phyloP scores from a whole-genome alignment of 2,113 vertebrate genomes.

The Delphinus delphis region DNA sequence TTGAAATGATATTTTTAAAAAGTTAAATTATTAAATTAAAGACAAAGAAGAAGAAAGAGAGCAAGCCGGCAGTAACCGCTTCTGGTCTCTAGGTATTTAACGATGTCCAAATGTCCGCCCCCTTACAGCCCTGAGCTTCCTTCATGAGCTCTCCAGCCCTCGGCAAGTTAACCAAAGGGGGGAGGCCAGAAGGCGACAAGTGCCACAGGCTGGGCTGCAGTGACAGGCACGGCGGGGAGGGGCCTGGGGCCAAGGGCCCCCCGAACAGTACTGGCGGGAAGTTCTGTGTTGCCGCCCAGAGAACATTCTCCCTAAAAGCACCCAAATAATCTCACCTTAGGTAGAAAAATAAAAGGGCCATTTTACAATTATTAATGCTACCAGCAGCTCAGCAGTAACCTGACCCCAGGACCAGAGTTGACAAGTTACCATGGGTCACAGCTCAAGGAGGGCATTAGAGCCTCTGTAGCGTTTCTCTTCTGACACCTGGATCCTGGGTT shows the following conservation, averaged over 20 bases:
- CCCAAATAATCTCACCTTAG: background rate
- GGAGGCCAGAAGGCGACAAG: background rate
- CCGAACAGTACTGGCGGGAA: background rate
- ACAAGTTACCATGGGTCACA: background rate
- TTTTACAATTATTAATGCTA: background rate
- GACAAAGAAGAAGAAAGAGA: background rate
- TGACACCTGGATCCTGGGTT: conserved; percentile 7
- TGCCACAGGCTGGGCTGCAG: background rate
- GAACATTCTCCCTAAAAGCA: background rate
- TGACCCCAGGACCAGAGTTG: background rate
- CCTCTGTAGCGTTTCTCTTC: background rate
- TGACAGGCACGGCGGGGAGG: too few species aligned
- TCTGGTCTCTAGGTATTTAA: background rate
- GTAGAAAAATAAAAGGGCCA: background rate
- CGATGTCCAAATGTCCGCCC: background rate
- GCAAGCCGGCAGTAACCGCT: background rate
- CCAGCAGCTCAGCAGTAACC: background rate
- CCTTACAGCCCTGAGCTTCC: background rate
- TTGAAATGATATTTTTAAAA: background rate
- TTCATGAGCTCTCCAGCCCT: background rate
- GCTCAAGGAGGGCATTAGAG: background rate
- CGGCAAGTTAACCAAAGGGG: background rate
- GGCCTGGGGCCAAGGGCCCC: background rate
- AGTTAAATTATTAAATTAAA: background rate
- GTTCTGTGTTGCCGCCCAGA: background rate